Evolutionary conservation across 2,888 invertebrate species (phyloP).

Genomic region (Archips crataeganus): DNA sequence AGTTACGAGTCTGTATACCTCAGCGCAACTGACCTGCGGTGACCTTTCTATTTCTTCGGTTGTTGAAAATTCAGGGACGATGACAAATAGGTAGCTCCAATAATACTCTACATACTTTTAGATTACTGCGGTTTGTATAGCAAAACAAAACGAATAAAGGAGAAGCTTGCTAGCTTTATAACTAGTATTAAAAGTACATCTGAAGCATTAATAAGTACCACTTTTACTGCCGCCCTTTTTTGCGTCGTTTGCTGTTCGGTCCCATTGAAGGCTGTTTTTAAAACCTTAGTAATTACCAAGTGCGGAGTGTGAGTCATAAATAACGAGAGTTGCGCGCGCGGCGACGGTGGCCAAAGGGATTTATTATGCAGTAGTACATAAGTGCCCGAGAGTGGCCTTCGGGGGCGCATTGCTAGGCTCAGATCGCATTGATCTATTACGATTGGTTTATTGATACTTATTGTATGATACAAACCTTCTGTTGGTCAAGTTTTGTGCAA

Average conservation of each 20-base stretch:
- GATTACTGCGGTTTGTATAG: too few relatives aligned
- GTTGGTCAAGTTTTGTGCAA: conserved; percentile 1
- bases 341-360: conserved; percentile 54
- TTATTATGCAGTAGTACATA: conserved; percentile 63
- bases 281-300: conserved; percentile 25
- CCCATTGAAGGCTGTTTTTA: conserved; percentile 18
- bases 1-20: conserved; percentile 13
- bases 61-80: conserved; percentile 9
- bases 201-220: neutral
- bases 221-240: neutral
- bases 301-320: conserved; percentile 52
- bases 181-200: neutral
- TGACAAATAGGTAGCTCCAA: neutral
- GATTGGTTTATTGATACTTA: conserved; percentile 26
- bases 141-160: neutral
- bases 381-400: conserved; percentile 57
- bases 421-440: conserved; percentile 40
- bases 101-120: neutral
- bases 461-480: conserved; percentile 3
- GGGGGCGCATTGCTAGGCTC: conserved; percentile 43
- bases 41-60: conserved; percentile 29
- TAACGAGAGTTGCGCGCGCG: conserved; percentile 52
- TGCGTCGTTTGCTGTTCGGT: conserved; percentile 1
- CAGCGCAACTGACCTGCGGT: conserved; percentile 15
- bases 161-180: neutral